A percentile compares a stretch with the other conserved stretches of the same genome.
These are phyloP conservation scores for Enteromius mattozi DNA, from an alignment of 2,797 vertebrate species.

Conservation along the genomic window DNA sequence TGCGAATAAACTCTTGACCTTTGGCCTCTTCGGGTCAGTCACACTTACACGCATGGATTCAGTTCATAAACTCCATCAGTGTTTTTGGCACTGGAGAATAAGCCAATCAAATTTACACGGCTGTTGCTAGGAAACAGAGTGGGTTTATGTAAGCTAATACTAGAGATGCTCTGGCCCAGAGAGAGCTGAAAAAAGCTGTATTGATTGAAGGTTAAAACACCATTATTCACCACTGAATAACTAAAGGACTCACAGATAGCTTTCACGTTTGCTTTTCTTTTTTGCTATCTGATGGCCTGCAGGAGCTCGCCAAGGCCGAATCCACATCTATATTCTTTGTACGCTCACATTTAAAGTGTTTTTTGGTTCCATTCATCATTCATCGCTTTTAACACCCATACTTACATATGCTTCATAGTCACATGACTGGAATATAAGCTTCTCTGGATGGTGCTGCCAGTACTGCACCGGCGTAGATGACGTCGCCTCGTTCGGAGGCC, in stretches of 20 bases:
- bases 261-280: background rate
- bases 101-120: conserved; percentile 60
- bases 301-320: conserved; percentile 3
- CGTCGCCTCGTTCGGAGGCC: conserved; percentile 97
- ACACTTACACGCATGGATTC: conserved; percentile 41
- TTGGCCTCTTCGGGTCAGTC: conserved; percentile 36
- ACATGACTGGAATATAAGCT: conserved; percentile 99
- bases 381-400: conserved; percentile 57
- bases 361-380: background rate
- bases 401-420: conserved; percentile 99
- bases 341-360: background rate
- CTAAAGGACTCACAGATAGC: conserved; percentile 26
- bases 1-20: conserved; percentile 24
- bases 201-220: conserved; percentile 63
- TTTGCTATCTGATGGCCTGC: background rate
- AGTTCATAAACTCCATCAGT: conserved; percentile 39
- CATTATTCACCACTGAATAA: conserved; percentile 57
- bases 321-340: background rate
- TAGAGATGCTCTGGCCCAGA: conserved; percentile 63
- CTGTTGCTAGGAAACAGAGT: conserved; percentile 69
- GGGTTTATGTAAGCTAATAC: conserved; percentile 70
- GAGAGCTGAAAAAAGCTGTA: conserved; percentile 59
- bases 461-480: conserved; percentile 98
- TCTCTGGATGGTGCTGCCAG: conserved; percentile 99
- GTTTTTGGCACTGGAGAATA: conserved; percentile 47